Conservation (phyloP, 2,113 vertebrate genomes). For the Plestiodon gilberti region DNA sequence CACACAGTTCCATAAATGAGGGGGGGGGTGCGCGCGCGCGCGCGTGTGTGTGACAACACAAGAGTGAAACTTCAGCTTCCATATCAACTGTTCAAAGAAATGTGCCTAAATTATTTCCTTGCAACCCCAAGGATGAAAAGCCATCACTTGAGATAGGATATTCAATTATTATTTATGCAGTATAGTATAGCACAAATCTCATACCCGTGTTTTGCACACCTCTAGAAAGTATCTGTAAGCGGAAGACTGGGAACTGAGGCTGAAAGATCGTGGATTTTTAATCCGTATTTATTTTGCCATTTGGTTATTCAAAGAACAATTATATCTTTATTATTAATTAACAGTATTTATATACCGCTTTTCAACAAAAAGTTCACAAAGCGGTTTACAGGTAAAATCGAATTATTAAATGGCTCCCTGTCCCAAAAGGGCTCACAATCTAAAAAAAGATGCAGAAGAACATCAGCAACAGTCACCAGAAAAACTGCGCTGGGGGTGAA, state of each 20-base stretch:
- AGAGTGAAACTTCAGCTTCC: slow-evolving; percentile 43
- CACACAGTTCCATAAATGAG: slow-evolving; percentile 56
- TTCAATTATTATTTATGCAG: neutral
- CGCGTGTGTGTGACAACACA: slow-evolving; percentile 14
- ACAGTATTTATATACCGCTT: too few species aligned
- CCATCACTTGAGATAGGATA: neutral
- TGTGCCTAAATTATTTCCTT: slow-evolving; percentile 34
- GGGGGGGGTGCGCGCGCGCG: neutral
- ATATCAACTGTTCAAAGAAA: slow-evolving; percentile 43
- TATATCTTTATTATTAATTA: too few species aligned
- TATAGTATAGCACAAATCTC: neutral
- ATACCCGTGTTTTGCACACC: neutral
- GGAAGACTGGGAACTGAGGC: neutral
- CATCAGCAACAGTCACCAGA: too few species aligned
- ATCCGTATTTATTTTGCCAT: neutral
- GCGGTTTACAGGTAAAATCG: too few species aligned
- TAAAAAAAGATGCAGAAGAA: too few species aligned
- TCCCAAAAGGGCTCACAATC: too few species aligned
- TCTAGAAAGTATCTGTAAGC: neutral
- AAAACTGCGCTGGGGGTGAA: too few species aligned
- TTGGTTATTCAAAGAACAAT: neutral
- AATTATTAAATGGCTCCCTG: too few species aligned
- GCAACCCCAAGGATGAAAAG: slow-evolving; percentile 25
- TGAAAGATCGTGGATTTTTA: neutral
- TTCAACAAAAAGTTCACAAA: too few species aligned